Base-by-base conservation (phyloP, 2,797 vertebrate species). In the Tapera naevia region DNA sequence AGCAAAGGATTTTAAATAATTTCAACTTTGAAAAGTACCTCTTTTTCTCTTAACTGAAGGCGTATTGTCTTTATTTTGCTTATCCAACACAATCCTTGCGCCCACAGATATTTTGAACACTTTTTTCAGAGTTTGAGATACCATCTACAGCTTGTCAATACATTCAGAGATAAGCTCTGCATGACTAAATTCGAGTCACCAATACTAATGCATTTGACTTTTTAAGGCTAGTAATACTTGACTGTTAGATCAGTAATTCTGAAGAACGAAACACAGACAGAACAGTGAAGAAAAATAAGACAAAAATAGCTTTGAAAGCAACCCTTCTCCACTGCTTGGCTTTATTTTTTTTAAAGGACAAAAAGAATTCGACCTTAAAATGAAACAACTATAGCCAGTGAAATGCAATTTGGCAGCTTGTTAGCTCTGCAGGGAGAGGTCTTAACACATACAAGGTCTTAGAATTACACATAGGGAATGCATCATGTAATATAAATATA, bases 341-440 rank as follows among this genome's bases (percentile, higher is more conserved):
- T 9, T 48, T 10, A 10, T 32, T 30, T 48, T 48, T 46, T 56
- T 43, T 16, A 10, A 64, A 86, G n/a, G 41, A 83, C 32, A 62
- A 74, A 57, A 89, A 74, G 51, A 82, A 87, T 56, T 72, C 91
- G 65, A 93, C 84, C 73, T 76, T 56, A 78, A 82, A 88, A 64
- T 51, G 41, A 80, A 94, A 74, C 58, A 94, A 92, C 85, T 86
- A 87, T 66, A 89, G 78, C 7, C 95, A 97, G 91, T 93, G 94
- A 97, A 97, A 98, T 93, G 94, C 93, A 91, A 95, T 97, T 97
- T 97, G 95, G 90, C 95, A 88, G 85, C 60, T 85, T 95, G 92
- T 95, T 94, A 91, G 96, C 97, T 98, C 97, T 97, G 96, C 93
- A 96, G 97, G 96, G 97, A 98, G 97, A 98, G 97, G 87, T 76